phyloP scores from a whole-genome alignment of 1,140 invertebrate genomes.

The Goniozus legneri region DNA sequence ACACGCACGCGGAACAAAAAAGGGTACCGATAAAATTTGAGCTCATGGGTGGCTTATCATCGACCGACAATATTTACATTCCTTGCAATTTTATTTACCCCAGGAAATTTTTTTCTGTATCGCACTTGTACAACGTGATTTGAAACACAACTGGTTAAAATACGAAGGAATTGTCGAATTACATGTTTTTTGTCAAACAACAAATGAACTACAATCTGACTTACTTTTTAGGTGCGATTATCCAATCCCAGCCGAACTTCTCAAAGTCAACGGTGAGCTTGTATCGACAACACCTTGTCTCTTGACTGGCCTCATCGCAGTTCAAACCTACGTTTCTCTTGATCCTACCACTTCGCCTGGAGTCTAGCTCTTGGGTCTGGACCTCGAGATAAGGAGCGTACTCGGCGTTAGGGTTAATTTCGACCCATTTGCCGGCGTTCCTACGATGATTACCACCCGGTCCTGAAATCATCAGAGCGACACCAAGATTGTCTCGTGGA shows the following conservation, averaged over 20 bases:
- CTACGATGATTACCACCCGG: conserved; percentile 31
- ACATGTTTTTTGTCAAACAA: too few species aligned
- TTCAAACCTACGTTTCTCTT: conserved; percentile 75
- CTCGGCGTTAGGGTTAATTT: conserved; percentile 48
- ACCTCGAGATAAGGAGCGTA: conserved; percentile 62
- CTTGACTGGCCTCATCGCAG: conserved; percentile 73
- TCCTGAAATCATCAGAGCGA: conserved; percentile 64
- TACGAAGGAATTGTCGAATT: too few species aligned
- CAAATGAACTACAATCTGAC: too few species aligned
- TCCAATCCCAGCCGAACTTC: conserved; percentile 97
- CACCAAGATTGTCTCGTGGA: conserved; percentile 68
- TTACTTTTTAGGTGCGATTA: conserved; percentile 86
- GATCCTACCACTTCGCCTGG: conserved; percentile 60
- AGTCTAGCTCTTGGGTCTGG: conserved; percentile 77
- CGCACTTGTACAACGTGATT: too few species aligned
- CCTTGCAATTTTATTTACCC: too few species aligned
- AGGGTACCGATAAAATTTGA: too few species aligned
- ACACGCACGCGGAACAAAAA: too few species aligned
- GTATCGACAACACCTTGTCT: conserved; percentile 84
- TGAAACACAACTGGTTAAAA: too few species aligned
- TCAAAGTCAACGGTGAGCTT: conserved; percentile 93
- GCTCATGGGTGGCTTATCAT: too few species aligned
- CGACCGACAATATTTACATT: too few species aligned
- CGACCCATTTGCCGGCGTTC: conserved; percentile 35
- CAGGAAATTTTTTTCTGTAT: too few species aligned